These are phyloP conservation scores for Synanthedon tipuliformis DNA, from an alignment of 2,888 invertebrate genomes.

Conservation along the genomic window DNA sequence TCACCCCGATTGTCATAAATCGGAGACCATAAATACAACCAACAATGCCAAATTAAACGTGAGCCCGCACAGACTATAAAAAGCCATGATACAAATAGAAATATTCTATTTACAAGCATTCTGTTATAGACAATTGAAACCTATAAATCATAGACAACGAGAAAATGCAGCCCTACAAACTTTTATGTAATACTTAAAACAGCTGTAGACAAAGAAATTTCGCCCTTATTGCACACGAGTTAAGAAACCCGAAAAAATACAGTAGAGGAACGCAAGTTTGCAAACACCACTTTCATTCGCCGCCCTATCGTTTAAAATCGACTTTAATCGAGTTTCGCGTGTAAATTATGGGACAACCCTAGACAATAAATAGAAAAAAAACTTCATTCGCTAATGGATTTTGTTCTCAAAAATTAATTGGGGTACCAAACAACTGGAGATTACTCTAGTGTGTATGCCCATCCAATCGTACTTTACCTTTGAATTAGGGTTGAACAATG, in stretches of 20 bases:
- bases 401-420: slow-evolving; percentile 68
- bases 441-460: slow-evolving; percentile 17
- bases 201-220: neutral
- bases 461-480: slow-evolving; percentile 50
- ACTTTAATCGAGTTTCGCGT: slow-evolving; percentile 58
- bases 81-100: slow-evolving; percentile 52
- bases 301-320: slow-evolving; percentile 62
- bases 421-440: slow-evolving; percentile 55
- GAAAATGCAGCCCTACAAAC: slow-evolving; percentile 43
- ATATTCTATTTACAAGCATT: slow-evolving; percentile 63
- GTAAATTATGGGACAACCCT: slow-evolving; percentile 66
- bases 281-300: slow-evolving; percentile 28
- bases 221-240: neutral
- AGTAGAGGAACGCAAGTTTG: neutral
- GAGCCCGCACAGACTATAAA: slow-evolving; percentile 50
- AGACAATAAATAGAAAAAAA: slow-evolving; percentile 56
- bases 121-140: slow-evolving; percentile 59
- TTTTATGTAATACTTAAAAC: slow-evolving; percentile 2
- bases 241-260: neutral
- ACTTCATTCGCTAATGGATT: slow-evolving; percentile 64
- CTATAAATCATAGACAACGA: slow-evolving; percentile 66
- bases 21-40: slow-evolving; percentile 41
- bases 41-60: slow-evolving; percentile 49
- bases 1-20: slow-evolving; percentile 28
- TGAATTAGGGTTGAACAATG: slow-evolving; percentile 19